Conservation (phyloP, 92 coral and sea anemone genomes). For the Umimayanthus chanpuru region DNA sequence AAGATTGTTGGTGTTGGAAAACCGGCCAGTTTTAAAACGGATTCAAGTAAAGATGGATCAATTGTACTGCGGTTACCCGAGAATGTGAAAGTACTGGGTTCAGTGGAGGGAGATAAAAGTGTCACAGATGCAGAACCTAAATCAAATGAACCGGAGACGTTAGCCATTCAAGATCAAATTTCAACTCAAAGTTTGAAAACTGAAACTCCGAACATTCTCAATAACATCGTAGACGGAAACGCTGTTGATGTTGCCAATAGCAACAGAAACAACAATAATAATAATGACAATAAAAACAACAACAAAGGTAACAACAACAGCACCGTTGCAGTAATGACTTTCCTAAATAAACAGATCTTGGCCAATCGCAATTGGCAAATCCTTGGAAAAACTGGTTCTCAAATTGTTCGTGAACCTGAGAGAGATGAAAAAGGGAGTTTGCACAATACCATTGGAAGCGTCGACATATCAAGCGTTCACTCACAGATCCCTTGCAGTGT, state of each 20-base stretch:
- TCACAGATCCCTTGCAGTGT: background rate
- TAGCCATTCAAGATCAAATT: background rate
- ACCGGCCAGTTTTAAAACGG: slow-evolving; percentile 88
- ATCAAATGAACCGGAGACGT: background rate
- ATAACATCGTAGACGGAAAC: background rate
- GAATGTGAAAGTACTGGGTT: slow-evolving; percentile 51
- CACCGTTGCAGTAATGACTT: background rate
- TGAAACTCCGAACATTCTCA: background rate
- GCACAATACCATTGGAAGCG: slow-evolving; percentile 12
- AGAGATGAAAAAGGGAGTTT: slow-evolving; percentile 19
- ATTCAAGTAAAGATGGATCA: slow-evolving; percentile 79
- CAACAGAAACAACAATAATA: background rate
- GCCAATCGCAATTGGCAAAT: slow-evolving; percentile 54
- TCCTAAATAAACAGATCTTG: slow-evolving; percentile 12
- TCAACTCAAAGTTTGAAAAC: background rate
- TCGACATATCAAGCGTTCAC: background rate
- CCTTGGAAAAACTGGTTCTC: slow-evolving; percentile 56
- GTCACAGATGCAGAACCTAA: background rate
- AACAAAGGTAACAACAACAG: background rate
- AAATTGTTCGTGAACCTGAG: slow-evolving; percentile 39
- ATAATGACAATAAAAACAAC: background rate
- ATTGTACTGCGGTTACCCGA: slow-evolving; percentile 72
- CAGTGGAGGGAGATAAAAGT: slow-evolving; percentile 21
- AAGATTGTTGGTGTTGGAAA: slow-evolving; percentile 75
- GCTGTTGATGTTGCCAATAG: background rate